phyloP scores from a whole-genome alignment of 2,113 vertebrate species.

The Hassar affinis region DNA sequence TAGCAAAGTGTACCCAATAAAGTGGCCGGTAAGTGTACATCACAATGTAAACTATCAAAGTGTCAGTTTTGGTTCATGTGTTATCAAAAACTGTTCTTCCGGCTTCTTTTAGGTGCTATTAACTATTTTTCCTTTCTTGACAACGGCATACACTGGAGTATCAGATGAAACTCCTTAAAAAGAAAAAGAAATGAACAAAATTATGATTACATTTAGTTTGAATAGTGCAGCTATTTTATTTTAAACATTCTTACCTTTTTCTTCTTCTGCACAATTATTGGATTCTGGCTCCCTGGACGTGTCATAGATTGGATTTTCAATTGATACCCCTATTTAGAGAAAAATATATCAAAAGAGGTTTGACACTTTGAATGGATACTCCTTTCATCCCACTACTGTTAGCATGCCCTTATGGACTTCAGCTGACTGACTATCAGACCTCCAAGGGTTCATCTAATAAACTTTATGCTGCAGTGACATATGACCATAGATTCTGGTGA shows the following conservation, averaged over 20 bases:
- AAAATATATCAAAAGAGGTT: background rate
- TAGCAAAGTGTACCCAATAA: no score
- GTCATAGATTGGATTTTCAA: slow-evolving; percentile 11
- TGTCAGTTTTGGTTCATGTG: background rate
- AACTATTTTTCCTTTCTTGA: slow-evolving; percentile 3
- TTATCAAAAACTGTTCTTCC: background rate
- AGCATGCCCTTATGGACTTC: background rate
- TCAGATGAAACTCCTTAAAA: background rate
- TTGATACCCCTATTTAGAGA: background rate
- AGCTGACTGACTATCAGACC: background rate
- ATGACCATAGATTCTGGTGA: background rate
- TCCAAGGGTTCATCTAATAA: background rate
- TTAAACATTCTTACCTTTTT: slow-evolving; percentile 12
- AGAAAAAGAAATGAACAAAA: background rate
- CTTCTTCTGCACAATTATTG: background rate
- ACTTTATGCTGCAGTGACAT: background rate
- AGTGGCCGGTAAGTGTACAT: no score
- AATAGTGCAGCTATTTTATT: background rate
- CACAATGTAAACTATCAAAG: background rate
- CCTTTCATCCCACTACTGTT: background rate
- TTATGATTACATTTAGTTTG: background rate
- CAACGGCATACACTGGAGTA: slow-evolving; percentile 5
- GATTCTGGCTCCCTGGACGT: background rate
- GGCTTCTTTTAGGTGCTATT: background rate
- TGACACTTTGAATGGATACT: background rate